Conservation (phyloP, 2,888 invertebrate species). For the Molorchus minor region DNA sequence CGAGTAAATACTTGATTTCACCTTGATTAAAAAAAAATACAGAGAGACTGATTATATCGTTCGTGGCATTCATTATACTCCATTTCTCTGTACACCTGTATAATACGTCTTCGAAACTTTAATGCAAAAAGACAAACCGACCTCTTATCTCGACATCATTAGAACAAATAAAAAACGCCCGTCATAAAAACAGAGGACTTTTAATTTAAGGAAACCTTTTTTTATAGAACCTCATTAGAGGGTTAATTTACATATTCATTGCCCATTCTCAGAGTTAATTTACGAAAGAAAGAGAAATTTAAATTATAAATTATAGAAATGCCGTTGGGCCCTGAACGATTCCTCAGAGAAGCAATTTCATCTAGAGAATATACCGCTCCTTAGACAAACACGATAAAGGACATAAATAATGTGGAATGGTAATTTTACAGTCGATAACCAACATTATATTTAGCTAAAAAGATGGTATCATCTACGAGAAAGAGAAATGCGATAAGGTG, state of each 20-base stretch:
- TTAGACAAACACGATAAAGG: constrained; percentile 16
- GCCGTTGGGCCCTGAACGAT: constrained; percentile 5
- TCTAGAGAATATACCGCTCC: constrained; percentile 1
- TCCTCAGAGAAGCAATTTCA: constrained; percentile 10
- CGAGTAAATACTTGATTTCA: too few species aligned
- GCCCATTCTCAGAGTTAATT: constrained; percentile 33
- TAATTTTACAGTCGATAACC: constrained; percentile 14
- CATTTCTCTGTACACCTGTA: too few species aligned
- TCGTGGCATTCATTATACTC: too few species aligned
- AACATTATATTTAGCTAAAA: too few species aligned
- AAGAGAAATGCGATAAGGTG: too few species aligned
- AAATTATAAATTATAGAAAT: constrained; percentile 15
- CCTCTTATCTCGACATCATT: too few species aligned
- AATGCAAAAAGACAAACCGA: too few species aligned
- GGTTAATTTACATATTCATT: constrained; percentile 38
- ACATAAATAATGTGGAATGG: constrained; percentile 17
- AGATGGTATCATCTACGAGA: too few species aligned
- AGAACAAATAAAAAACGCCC: too few species aligned
- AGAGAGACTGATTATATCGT: too few species aligned
- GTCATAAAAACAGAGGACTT: constrained; percentile 6
- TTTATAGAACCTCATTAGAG: constrained; percentile 10
- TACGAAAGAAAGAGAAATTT: constrained; percentile 30
- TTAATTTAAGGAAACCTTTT: constrained; percentile 11
- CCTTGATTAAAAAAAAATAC: too few species aligned
- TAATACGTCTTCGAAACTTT: too few species aligned